A percentile compares a stretch with the other conserved stretches of the same genome.
Evolutionary conservation across 2,113 vertebrate genomes (phyloP).

Genomic region (Gambusia holbrooki): DNA sequence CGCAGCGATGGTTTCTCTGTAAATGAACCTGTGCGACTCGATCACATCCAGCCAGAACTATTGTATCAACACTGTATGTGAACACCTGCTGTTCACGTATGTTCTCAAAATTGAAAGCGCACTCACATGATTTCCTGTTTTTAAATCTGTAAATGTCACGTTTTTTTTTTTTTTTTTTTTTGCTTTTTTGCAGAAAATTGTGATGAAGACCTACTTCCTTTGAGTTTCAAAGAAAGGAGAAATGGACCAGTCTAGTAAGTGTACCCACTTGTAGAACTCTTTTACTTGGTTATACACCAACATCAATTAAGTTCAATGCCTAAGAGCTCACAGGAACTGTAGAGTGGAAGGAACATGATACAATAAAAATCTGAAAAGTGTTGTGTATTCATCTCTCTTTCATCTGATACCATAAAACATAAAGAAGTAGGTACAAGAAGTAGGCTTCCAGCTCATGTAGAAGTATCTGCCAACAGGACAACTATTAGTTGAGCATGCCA

Average conservation of each 20-base stretch:
- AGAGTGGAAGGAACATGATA: not conserved
- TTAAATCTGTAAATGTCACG: slow-evolving; percentile 79
- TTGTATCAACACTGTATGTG: slow-evolving; percentile 21
- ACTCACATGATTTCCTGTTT: slow-evolving; percentile 83
- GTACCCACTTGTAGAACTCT: not conserved
- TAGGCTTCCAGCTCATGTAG: not conserved
- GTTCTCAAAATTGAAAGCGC: slow-evolving; percentile 61
- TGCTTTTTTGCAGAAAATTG: slow-evolving; percentile 43
- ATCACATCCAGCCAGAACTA: slow-evolving; percentile 34
- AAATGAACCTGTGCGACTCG: slow-evolving; percentile 45
- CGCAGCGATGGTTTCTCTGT: slow-evolving; percentile 60
- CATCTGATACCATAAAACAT: not conserved
- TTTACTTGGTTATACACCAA: not conserved
- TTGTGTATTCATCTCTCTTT: not conserved
- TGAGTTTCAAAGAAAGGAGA: slow-evolving; percentile 41
- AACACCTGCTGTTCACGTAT: slow-evolving; percentile 56
- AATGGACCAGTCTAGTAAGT: slow-evolving; percentile 47
- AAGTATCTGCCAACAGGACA: not conserved
- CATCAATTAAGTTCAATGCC: slow-evolving; percentile 1
- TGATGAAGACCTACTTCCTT: slow-evolving; percentile 62
- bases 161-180: slow-evolving; percentile 33
- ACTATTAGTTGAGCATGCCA: not conserved
- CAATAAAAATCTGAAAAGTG: not conserved
- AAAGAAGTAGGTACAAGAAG: not conserved
- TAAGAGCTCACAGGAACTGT: not conserved